These are phyloP conservation scores for Stegana nigrithorax DNA, from an alignment of 2,888 invertebrate genomes.

Conservation along the genomic window DNA sequence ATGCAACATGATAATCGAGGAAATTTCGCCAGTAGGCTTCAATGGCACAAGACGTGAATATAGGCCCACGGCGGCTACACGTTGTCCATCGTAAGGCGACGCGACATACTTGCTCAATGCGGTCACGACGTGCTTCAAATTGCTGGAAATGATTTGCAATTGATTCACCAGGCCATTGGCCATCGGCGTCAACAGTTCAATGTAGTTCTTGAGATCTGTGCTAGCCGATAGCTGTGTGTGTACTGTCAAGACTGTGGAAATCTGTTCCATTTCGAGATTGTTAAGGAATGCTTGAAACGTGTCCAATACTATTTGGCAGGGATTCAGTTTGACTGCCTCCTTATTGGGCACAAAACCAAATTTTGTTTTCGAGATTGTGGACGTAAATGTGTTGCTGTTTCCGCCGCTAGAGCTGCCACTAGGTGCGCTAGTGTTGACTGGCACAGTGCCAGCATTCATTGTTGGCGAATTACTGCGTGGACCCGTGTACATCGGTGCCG, in stretches of 20 bases:
- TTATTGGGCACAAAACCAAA: constrained; percentile 77
- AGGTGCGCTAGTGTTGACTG: too few relatives aligned
- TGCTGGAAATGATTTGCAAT: constrained; percentile 71
- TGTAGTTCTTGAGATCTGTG: constrained; percentile 71
- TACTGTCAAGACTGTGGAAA: constrained; percentile 71
- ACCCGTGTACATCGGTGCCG: constrained; percentile 72
- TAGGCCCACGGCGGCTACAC: constrained; percentile 79
- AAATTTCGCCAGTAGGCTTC: constrained; percentile 65
- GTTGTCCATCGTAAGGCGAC: constrained; percentile 77
- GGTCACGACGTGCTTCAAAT: constrained; percentile 74
- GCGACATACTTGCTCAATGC: constrained; percentile 72
- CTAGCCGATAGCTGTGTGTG: constrained; percentile 73
- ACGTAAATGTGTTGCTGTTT: constrained; percentile 44
- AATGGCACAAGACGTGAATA: constrained; percentile 71
- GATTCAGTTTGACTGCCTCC: constrained; percentile 74
- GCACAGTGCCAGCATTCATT: too few relatives aligned
- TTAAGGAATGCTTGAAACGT: constrained; percentile 76
- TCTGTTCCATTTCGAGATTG: constrained; percentile 75
- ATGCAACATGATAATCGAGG: constrained; percentile 64
- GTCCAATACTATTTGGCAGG: constrained; percentile 75
- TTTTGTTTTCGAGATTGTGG: constrained; percentile 69
- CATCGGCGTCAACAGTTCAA: constrained; percentile 71
- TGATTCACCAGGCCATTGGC: constrained; percentile 74
- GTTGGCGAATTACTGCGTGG: constrained; percentile 39
- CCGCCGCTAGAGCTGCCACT: too few relatives aligned